Base-by-base conservation (phyloP, 2,113 vertebrate species). In the Hippocampus mohnikei region DNA sequence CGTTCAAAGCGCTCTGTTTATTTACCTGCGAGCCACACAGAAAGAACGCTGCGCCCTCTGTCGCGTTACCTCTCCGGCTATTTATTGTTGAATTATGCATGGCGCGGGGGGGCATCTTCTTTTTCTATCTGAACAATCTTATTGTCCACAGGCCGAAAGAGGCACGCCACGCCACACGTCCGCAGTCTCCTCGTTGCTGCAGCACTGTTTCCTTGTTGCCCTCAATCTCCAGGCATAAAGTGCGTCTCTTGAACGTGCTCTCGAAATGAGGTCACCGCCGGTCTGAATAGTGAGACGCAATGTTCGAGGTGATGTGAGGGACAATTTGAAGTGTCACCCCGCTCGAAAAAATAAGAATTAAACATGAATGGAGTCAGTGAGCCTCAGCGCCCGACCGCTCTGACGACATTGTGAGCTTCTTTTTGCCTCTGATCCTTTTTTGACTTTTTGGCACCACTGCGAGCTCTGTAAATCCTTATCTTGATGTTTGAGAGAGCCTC, bases 21-120 rank as follows among this genome's bases (percentile, higher is more conserved):
- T 77, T 69, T 77, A 77, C 80, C 80, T 78, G 63, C 16, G 64
- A 77, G 79, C 69, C 53, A 71, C 56, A 42, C 56, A 42, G 48
- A 80, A 41, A 41, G 66, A 69, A 76, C 56, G 9, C 68, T 74
- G 56, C 25, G 65, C 50, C 56, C 68, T 73, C 71, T 10, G 37
- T 71, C 40, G 23, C 33, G 74, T 77, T 69, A 73, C 80, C 29
- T 10, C 33, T 12, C 15, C 53, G 29, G 12, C 52, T 64, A 27
- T n/a, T 3, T 52, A 18, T 72, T 5, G 15, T 10, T 27, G 21
- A 69, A 23, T 72, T 50, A 63, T 50, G 8, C 23, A 56, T 48
- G 15, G 23, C 70, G 46, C 42, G 10, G 40, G 71, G 41, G 69
- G 21, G 21, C 37, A 9, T 15, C 64, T 37, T 65, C 33, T 70